These are phyloP conservation scores for Pluvialis apricaria DNA, from an alignment of 2,113 vertebrate genomes.

Conservation along the genomic window DNA sequence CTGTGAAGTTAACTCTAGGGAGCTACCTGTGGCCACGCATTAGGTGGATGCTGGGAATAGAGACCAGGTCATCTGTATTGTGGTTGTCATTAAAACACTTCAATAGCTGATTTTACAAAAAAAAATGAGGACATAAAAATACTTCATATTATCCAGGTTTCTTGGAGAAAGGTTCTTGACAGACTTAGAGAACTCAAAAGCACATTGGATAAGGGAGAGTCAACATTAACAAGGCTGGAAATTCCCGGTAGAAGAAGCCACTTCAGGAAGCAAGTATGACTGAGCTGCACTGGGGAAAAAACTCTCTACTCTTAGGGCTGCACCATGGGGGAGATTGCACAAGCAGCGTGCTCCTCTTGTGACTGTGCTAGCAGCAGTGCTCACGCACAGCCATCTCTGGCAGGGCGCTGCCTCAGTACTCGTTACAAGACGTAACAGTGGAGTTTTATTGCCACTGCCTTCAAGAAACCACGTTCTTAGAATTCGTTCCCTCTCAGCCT, in stretches of 20 bases:
- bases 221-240: background rate
- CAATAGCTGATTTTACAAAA: background rate
- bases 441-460: background rate
- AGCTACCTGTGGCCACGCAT: background rate
- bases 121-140: background rate
- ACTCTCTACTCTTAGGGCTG: background rate
- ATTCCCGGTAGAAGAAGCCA: background rate
- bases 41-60: background rate
- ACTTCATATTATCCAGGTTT: background rate
- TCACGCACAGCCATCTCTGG: background rate
- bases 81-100: background rate
- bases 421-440: background rate
- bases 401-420: background rate
- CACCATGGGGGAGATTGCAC: background rate
- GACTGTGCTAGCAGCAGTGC: background rate
- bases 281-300: background rate
- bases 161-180: background rate
- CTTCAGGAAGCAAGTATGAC: background rate
- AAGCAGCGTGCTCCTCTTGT: background rate
- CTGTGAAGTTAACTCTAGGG: background rate
- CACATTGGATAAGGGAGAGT: background rate
- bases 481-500: background rate
- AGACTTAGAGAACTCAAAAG: background rate
- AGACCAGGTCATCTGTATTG: background rate
- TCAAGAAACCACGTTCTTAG: background rate